Evolutionary conservation across 2,113 vertebrate genomes (phyloP).

Genomic region (Elaphurus davidianus): DNA sequence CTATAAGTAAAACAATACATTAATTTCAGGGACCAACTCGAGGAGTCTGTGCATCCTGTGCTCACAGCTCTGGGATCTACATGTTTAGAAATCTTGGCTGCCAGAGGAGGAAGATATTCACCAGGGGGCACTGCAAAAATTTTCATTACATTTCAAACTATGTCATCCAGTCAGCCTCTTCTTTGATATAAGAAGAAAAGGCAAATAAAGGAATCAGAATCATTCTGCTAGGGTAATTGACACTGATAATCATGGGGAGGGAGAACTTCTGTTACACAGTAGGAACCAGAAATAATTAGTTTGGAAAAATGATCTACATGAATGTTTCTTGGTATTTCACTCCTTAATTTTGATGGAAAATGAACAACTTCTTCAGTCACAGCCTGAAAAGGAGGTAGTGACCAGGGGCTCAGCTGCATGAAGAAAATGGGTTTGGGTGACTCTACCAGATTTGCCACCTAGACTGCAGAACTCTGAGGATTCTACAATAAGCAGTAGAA

Average conservation of each 20-base stretch:
- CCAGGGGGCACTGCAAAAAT: neutral
- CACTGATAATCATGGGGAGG: neutral
- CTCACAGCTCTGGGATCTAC: neutral
- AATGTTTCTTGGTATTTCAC: neutral
- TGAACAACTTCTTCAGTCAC: neutral
- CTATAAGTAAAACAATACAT: neutral
- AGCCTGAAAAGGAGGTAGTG: neutral
- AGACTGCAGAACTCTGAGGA: neutral
- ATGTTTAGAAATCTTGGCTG: neutral
- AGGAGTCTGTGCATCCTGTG: neutral
- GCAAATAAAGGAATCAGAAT: neutral
- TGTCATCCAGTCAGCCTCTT: neutral
- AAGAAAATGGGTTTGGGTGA: neutral
- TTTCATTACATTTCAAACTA: neutral
- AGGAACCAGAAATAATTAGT: neutral
- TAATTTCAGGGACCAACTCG: neutral
- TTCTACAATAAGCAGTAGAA: neutral
- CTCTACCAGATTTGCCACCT: neutral
- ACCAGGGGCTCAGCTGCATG: neutral
- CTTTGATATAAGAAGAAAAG: neutral
- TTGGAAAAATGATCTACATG: neutral
- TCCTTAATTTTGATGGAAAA: neutral
- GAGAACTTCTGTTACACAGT: neutral
- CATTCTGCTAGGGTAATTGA: neutral
- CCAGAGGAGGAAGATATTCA: neutral